A percentile compares a stretch with the other conserved stretches of the same genome.
Evolutionary conservation across 2,797 vertebrate species (phyloP).

Genomic region (Liparis tanakae): DNA sequence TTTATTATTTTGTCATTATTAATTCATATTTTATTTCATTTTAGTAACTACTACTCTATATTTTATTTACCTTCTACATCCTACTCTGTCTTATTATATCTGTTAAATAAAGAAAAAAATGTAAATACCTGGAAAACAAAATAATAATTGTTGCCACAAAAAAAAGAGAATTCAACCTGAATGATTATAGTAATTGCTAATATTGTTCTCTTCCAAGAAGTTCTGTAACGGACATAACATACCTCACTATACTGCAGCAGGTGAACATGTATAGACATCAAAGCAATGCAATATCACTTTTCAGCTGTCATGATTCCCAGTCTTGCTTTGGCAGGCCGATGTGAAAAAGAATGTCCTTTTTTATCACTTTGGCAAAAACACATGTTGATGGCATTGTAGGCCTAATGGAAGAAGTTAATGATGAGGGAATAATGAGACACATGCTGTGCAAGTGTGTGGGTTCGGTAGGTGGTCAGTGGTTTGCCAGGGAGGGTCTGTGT

Average conservation of each 20-base stretch:
- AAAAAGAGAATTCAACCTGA: not conserved
- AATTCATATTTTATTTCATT: not conserved
- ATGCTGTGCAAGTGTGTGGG: slow-evolving; percentile 19
- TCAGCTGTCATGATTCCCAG: slow-evolving; percentile 33
- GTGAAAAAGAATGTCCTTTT: slow-evolving; percentile 47
- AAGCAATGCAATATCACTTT: slow-evolving; percentile 33
- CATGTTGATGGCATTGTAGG: slow-evolving; percentile 51
- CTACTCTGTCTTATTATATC: not conserved
- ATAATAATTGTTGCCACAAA: not conserved
- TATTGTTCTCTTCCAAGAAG: not conserved
- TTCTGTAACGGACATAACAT: slow-evolving; percentile 36
- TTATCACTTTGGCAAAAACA: slow-evolving; percentile 66
- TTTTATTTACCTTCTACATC: not conserved
- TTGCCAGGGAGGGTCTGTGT: slow-evolving; percentile 13
- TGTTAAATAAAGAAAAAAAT: not conserved
- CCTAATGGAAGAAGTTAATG: slow-evolving; percentile 65
- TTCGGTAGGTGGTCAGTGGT: not conserved
- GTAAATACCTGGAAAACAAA: not conserved
- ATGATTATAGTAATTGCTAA: not conserved
- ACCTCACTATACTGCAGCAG: slow-evolving; percentile 11
- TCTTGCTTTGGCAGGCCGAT: slow-evolving; percentile 30
- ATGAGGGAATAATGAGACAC: slow-evolving; percentile 64
- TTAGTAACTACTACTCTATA: too few species aligned
- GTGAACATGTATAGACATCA: slow-evolving; percentile 27
- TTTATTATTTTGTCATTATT: not conserved